These are phyloP conservation scores for Spheniscus mendiculus DNA, from an alignment of 2,113 vertebrate species.

Conservation along the genomic window DNA sequence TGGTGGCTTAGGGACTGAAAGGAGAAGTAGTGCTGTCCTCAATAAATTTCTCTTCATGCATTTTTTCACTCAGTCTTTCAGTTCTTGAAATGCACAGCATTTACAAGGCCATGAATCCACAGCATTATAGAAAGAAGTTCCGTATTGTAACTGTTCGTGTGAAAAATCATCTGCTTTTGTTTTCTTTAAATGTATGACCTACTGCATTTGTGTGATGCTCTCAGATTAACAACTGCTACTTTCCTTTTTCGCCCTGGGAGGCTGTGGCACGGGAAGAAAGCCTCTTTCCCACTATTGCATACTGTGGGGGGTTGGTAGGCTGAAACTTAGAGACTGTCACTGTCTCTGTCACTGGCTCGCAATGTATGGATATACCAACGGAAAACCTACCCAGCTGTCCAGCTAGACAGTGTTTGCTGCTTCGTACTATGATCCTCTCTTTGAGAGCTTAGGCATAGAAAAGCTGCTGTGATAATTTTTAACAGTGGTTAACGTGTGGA, in stretches of 20 bases:
- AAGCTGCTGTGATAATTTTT: not conserved
- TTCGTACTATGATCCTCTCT: not conserved
- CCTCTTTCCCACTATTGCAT: not conserved
- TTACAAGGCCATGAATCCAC: too few relatives aligned
- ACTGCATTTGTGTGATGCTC: not conserved
- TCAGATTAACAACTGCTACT: not conserved
- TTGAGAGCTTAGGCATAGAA: not conserved
- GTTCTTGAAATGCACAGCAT: not conserved
- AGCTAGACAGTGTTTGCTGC: not conserved
- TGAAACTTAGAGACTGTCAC: too few relatives aligned
- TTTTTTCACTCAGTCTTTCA: not conserved
- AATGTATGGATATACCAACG: not conserved
- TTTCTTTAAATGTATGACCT: not conserved
- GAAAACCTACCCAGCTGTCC: not conserved
- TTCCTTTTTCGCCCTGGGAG: accelerated
- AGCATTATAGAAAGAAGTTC: not conserved
- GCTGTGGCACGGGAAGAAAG: not conserved
- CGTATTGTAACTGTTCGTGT: not conserved
- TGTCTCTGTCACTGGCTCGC: accelerated
- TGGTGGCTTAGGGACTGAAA: not conserved
- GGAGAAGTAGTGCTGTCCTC: not conserved
- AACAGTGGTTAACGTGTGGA: not conserved
- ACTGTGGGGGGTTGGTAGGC: too few relatives aligned
- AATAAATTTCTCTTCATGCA: not conserved
- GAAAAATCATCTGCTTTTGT: not conserved